Evolutionary conservation across 2,888 invertebrate genomes (phyloP).

Genomic region (Dascillus cervinus): DNA sequence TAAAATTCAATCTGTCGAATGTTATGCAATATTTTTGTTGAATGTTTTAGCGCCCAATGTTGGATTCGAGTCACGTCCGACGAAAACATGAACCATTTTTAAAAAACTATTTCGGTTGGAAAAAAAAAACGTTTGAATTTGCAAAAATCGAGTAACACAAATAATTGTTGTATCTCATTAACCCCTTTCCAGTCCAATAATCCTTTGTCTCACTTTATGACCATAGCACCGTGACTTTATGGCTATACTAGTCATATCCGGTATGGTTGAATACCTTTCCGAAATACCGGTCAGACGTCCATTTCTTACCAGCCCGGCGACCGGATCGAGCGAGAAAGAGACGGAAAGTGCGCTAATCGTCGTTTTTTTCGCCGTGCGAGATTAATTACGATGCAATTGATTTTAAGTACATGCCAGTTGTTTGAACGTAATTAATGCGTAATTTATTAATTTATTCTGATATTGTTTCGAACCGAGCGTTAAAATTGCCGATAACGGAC

Average conservation of each 20-base stretch:
- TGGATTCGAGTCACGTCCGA: too few relatives aligned
- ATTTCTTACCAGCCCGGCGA: slow-evolving; percentile 7
- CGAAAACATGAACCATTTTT: too few relatives aligned
- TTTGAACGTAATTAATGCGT: slow-evolving; percentile 42
- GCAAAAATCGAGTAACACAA: slow-evolving; percentile 16
- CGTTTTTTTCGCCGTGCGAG: slow-evolving; percentile 24
- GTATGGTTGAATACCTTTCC: slow-evolving; percentile 34
- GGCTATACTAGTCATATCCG: slow-evolving; percentile 40
- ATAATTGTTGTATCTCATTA: slow-evolving; percentile 20
- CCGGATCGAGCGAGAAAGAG: slow-evolving; percentile 11
- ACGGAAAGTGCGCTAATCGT: slow-evolving; percentile 20
- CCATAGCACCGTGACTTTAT: slow-evolving; percentile 34
- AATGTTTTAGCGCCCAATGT: too few relatives aligned
- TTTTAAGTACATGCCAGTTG: slow-evolving; percentile 42
- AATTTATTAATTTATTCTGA: slow-evolving; percentile 46
- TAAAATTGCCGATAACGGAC: slow-evolving; percentile 43
- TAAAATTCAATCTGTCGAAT: too few relatives aligned
- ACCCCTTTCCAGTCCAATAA: slow-evolving; percentile 31
- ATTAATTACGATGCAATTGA: slow-evolving; percentile 40
- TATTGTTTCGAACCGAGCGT: slow-evolving; percentile 43
- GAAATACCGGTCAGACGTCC: slow-evolving; percentile 11
- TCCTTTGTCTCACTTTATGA: slow-evolving; percentile 28
- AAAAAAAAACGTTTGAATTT: too few relatives aligned
- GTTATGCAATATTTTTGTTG: too few relatives aligned
- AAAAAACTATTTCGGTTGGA: too few relatives aligned